Conservation (phyloP, 2,888 invertebrate genomes). For the Pecten maximus region DNA sequence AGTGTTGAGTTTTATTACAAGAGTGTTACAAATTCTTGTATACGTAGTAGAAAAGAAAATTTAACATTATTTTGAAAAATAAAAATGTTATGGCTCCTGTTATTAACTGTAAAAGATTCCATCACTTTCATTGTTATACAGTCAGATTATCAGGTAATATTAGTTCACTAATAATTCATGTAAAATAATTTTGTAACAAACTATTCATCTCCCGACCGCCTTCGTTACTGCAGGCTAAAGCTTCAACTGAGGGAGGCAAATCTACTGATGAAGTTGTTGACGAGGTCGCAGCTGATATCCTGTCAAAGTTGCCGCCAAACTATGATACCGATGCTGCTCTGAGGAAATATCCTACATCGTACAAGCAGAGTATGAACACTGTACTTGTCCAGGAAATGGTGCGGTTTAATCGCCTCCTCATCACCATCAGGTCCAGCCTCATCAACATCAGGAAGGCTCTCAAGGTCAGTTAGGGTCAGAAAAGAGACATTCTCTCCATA, state of each 20-base stretch:
- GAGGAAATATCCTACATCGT: slow-evolving; percentile 82
- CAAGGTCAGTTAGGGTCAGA: slow-evolving; percentile 75
- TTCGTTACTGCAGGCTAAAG: slow-evolving; percentile 74
- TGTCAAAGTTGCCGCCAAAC: slow-evolving; percentile 84
- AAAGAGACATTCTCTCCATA: background rate
- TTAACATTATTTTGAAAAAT: no score
- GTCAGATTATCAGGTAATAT: background rate
- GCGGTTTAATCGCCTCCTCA: slow-evolving; percentile 82
- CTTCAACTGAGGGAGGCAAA: slow-evolving; percentile 83
- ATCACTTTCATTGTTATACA: background rate
- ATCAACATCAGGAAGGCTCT: slow-evolving; percentile 82
- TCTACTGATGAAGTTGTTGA: slow-evolving; percentile 91
- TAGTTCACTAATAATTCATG: background rate
- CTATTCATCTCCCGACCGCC: background rate
- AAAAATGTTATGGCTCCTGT: no score
- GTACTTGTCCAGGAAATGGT: slow-evolving; percentile 83
- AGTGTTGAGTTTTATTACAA: no score
- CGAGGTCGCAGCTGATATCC: slow-evolving; percentile 90
- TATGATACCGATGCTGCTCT: slow-evolving; percentile 82
- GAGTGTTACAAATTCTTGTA: no score
- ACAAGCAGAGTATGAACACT: slow-evolving; percentile 83
- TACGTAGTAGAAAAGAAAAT: no score
- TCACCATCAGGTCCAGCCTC: slow-evolving; percentile 79
- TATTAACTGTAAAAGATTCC: background rate
- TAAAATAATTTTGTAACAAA: background rate